Evolutionary conservation across 2,113 vertebrate species (phyloP).

Genomic region (Prunella himalayana): DNA sequence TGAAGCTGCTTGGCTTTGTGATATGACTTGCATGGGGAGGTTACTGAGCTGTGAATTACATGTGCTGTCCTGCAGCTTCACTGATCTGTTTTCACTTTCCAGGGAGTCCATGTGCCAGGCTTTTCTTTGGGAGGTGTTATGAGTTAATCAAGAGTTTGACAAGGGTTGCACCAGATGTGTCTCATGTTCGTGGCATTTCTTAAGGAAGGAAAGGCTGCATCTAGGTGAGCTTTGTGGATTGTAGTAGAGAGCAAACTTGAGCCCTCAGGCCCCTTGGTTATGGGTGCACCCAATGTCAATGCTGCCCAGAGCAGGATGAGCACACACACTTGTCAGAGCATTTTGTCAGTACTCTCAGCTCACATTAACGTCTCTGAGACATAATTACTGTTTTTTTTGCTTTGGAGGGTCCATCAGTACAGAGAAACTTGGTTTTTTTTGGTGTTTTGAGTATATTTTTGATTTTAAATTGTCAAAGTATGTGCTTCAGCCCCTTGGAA

Average conservation of each 20-base stretch:
- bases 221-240: not conserved
- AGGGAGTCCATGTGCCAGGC: not conserved
- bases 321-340: not conserved
- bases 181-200: not conserved
- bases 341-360: not conserved
- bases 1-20: not conserved
- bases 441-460: not conserved
- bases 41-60: not conserved
- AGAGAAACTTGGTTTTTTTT: not conserved
- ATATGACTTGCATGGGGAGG: fast-evolving
- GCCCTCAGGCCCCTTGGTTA: not conserved
- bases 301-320: not conserved
- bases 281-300: fast-evolving
- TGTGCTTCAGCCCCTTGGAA: not conserved
- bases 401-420: not conserved
- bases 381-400: not conserved
- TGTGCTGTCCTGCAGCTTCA: not conserved
- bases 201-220: not conserved
- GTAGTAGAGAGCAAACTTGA: not conserved
- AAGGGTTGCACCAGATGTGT: not conserved
- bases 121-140: not conserved
- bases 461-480: not conserved
- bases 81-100: not conserved
- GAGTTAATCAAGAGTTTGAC: not conserved
- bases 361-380: not conserved